Evolutionary conservation across 2,888 invertebrate species (phyloP).

Genomic region (Halocaridina rubra): DNA sequence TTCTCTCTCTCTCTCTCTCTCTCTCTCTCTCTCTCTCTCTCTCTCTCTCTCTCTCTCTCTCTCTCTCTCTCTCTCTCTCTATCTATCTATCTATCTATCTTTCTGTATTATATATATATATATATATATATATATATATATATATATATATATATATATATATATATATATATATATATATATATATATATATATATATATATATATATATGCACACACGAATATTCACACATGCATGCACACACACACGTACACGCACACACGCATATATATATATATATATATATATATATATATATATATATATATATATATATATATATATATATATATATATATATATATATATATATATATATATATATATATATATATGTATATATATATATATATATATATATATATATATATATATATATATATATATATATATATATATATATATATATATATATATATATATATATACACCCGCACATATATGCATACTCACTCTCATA

Average conservation of each 20-base stretch:
- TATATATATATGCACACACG: not conserved
- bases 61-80: not conserved
- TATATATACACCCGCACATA: not conserved
- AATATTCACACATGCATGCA: not conserved
- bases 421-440: not conserved
- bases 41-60: not conserved
- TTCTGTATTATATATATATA: not conserved
- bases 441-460: not conserved
- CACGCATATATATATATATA: too few relatives aligned
- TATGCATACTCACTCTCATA: not conserved
- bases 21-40: too few relatives aligned
- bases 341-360: slow-evolving; percentile 17
- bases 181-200: not conserved
- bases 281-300: too few relatives aligned
- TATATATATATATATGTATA: slow-evolving; percentile 20
- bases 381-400: slow-evolving; percentile 1
- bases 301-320: not conserved
- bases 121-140: not conserved
- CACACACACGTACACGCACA: too few relatives aligned
- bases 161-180: not conserved
- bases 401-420: not conserved
- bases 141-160: not conserved
- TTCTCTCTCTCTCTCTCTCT: too few relatives aligned
- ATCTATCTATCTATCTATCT: not conserved
- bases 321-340: not conserved